phyloP scores from a whole-genome alignment of 35 echinoderm and acorn worm genomes.

The Apostichopus parvimensis region DNA sequence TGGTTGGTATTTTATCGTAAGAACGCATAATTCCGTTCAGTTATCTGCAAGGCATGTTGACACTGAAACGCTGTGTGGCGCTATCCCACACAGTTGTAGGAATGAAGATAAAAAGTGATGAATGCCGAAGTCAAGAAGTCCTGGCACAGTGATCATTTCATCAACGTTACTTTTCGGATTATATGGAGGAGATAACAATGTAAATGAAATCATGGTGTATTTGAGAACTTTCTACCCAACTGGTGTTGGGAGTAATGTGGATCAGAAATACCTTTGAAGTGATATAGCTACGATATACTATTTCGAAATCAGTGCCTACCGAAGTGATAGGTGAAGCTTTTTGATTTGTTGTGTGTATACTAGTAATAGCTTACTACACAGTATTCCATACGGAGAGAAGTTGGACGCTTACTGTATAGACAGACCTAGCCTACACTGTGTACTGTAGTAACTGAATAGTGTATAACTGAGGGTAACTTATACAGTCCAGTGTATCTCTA shows the following conservation, averaged over 20 bases:
- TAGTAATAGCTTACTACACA: slow-evolving; percentile 3
- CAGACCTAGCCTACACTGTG: neutral
- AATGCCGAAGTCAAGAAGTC: slow-evolving; percentile 46
- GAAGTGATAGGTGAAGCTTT: slow-evolving; percentile 41
- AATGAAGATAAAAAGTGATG: slow-evolving; percentile 21
- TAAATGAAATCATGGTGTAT: slow-evolving; percentile 24
- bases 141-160: slow-evolving; percentile 8
- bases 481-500: no score
- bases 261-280: slow-evolving; percentile 33
- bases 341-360: slow-evolving; percentile 34
- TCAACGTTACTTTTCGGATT: slow-evolving; percentile 12
- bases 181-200: slow-evolving; percentile 30
- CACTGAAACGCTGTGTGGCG: neutral
- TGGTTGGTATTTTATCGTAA: no score
- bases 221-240: slow-evolving; percentile 25
- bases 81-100: neutral
- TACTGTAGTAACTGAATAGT: neutral
- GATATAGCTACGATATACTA: slow-evolving; percentile 1
- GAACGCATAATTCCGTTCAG: no score
- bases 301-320: slow-evolving; percentile 30
- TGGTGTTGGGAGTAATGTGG: neutral
- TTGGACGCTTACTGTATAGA: neutral
- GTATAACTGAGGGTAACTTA: neutral
- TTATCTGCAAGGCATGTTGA: neutral
- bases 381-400: neutral